Conservation (phyloP, 64 coral and sea anemone genomes). For the Porites australiensis region DNA sequence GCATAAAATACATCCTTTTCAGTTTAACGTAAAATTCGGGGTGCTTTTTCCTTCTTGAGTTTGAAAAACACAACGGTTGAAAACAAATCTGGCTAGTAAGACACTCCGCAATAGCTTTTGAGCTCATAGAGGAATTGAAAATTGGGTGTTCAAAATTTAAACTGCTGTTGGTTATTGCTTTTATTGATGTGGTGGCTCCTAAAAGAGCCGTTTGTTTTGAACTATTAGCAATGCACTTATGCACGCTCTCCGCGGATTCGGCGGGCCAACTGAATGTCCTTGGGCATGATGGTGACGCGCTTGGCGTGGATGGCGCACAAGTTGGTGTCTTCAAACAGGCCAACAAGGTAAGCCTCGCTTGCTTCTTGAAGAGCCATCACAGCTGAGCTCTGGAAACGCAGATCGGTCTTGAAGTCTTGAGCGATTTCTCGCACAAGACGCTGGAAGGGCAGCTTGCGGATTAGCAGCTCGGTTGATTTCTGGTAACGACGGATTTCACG, state of each 20-base stretch:
- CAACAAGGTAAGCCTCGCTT: conserved; percentile 92
- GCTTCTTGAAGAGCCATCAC: conserved; percentile 94
- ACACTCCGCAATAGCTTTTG: too few species aligned
- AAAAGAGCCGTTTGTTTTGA: too few species aligned
- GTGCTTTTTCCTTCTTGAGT: too few species aligned
- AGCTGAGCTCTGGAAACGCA: conserved; percentile 89
- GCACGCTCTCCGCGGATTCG: conserved; percentile 84
- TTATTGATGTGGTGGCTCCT: too few species aligned
- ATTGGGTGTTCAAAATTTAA: too few species aligned
- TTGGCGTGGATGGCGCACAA: conserved; percentile 99
- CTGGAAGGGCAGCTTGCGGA: conserved; percentile 94
- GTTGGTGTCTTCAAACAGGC: conserved; percentile 97
- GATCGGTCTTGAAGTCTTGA: conserved; percentile 94
- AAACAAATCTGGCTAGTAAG: too few species aligned
- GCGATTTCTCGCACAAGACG: conserved; percentile 94
- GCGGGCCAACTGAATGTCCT: conserved; percentile 89
- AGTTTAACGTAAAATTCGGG: too few species aligned
- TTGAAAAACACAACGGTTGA: too few species aligned
- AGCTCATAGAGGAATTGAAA: too few species aligned
- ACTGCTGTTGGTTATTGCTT: too few species aligned
- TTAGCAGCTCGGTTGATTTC: conserved; percentile 91
- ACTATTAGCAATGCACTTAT: not conserved
- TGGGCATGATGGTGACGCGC: conserved; percentile 98
- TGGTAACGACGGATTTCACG: conserved; percentile 97
- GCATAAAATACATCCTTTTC: too few species aligned